These are phyloP conservation scores for Leptura quadrifasciata DNA, from an alignment of 2,888 invertebrate genomes.

Conservation along the genomic window DNA sequence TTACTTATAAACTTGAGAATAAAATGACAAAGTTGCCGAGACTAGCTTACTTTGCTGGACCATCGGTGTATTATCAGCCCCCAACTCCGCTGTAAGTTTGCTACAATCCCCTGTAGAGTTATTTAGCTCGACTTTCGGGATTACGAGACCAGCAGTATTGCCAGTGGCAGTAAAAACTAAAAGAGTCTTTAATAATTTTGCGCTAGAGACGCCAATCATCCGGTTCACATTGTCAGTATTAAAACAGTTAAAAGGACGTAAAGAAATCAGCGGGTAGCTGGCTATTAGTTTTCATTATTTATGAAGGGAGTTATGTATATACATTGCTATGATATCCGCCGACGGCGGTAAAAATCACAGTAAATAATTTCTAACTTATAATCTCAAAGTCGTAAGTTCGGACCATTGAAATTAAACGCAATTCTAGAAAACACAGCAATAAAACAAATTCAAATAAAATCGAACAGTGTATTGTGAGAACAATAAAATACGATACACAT, in stretches of 20 bases:
- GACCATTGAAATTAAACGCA: no score
- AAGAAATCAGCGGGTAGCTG: constrained; percentile 28
- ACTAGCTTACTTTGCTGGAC: constrained; percentile 29
- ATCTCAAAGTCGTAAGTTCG: no score
- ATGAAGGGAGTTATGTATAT: no score
- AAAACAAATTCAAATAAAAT: no score
- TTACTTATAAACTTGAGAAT: constrained; percentile 35
- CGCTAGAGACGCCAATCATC: constrained; percentile 34
- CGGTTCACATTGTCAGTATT: constrained; percentile 17
- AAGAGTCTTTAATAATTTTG: constrained; percentile 38
- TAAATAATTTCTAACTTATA: no score
- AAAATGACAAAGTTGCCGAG: constrained; percentile 36
- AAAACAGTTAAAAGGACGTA: constrained; percentile 17
- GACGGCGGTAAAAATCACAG: no score
- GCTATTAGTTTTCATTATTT: constrained; percentile 22
- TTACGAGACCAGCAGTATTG: constrained; percentile 29
- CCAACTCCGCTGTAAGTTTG: constrained; percentile 22
- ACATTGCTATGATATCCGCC: no score
- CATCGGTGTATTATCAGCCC: constrained; percentile 31
- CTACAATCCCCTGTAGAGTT: constrained; percentile 37
- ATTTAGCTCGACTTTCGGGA: constrained; percentile 34
- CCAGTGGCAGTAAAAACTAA: constrained; percentile 22
- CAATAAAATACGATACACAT: no score
- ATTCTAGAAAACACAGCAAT: no score
- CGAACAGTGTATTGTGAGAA: no score